Conservation (phyloP, 2,797 vertebrate species). For the Aeoliscus strigatus region DNA sequence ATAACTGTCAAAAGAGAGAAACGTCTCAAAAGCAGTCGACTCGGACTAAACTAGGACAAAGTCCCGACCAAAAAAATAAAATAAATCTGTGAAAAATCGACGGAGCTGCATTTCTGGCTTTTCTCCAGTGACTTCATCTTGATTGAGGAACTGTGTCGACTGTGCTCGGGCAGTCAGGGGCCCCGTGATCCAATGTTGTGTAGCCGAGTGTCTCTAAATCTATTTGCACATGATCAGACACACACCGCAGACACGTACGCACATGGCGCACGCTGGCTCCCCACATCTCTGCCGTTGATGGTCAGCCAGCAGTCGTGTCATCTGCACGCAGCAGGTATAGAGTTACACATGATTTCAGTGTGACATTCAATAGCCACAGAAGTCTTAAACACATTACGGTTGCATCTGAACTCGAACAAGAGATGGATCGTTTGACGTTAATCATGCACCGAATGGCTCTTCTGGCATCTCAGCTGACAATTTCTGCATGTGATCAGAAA, state of each 20-base stretch:
- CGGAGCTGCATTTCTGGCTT: constrained; percentile 6
- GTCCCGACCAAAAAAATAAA: too few species aligned
- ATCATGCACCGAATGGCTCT: constrained; percentile 37
- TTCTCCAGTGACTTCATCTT: constrained; percentile 45
- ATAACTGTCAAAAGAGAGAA: too few species aligned
- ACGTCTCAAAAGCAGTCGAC: too few species aligned
- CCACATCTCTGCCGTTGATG: constrained; percentile 35
- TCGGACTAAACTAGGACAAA: too few species aligned
- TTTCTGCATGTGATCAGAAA: constrained; percentile 40
- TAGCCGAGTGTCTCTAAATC: constrained; percentile 38
- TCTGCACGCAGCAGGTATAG: constrained; percentile 51
- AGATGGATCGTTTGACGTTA: constrained; percentile 47
- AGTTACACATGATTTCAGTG: constrained; percentile 45
- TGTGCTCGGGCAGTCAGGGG: constrained; percentile 46
- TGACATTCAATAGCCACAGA: constrained; percentile 51
- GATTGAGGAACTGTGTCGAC: constrained; percentile 23
- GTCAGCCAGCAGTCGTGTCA: constrained; percentile 66
- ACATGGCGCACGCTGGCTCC: constrained; percentile 27
- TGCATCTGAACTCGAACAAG: constrained; percentile 58
- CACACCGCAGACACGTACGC: constrained; percentile 33
- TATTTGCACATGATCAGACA: constrained; percentile 15
- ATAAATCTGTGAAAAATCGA: background rate
- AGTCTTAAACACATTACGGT: constrained; percentile 59
- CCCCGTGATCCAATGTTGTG: constrained; percentile 32
- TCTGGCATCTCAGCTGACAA: constrained; percentile 27